A percentile compares a stretch with the other conserved stretches of the same genome.
Evolutionary conservation across 2,797 vertebrate species (phyloP).

Genomic region (Esox lucius): DNA sequence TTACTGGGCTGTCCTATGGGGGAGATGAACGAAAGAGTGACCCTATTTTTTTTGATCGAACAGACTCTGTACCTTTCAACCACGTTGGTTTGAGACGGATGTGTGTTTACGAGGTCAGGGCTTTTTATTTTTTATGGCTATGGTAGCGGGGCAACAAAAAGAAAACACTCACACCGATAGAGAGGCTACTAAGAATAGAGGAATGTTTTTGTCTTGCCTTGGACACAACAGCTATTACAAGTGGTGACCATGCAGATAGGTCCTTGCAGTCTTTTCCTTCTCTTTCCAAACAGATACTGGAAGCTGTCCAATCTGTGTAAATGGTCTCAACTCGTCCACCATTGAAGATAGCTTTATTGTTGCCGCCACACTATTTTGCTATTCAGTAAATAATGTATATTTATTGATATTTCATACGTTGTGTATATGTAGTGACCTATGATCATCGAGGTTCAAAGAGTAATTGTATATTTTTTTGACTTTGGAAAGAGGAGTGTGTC

Average conservation of each 20-base stretch:
- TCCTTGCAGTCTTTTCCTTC: background rate
- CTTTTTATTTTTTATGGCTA: constrained; percentile 18
- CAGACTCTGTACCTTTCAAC: background rate
- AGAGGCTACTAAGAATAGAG: background rate
- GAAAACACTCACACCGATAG: constrained; percentile 11
- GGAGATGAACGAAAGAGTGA: background rate
- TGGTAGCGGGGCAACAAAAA: constrained; percentile 7
- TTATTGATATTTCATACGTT: constrained; percentile 75
- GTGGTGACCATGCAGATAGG: constrained; percentile 7
- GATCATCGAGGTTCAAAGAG: constrained; percentile 52
- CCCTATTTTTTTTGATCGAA: constrained; percentile 4
- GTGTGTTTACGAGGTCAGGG: constrained; percentile 6
- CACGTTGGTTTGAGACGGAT: constrained; percentile 15
- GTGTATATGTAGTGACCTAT: constrained; percentile 74
- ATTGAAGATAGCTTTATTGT: constrained; percentile 56
- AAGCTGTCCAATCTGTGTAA: constrained; percentile 10
- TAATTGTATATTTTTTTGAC: constrained; percentile 58
- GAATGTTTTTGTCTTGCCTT: constrained; percentile 18
- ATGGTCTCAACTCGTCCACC: constrained; percentile 34
- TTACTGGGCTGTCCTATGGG: constrained; percentile 18
- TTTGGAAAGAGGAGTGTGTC: constrained; percentile 49
- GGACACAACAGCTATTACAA: constrained; percentile 10
- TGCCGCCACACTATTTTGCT: constrained; percentile 66
- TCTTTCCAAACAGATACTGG: constrained; percentile 16
- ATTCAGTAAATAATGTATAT: constrained; percentile 73